phyloP scores from a whole-genome alignment of 2,888 invertebrate species.

The Matsumyia berberina region DNA sequence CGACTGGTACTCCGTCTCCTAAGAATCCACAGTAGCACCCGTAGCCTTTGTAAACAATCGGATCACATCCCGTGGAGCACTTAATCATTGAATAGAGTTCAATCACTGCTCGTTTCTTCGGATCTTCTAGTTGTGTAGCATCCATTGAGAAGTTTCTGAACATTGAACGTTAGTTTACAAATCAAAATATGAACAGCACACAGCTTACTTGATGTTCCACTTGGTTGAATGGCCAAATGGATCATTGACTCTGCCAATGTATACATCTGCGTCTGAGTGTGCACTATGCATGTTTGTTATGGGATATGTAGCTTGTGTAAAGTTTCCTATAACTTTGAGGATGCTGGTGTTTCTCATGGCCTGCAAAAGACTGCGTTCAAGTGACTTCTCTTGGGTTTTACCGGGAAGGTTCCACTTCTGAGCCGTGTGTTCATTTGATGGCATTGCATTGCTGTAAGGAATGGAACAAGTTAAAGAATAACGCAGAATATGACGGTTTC shows the following conservation, averaged over 20 bases:
- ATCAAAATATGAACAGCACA: neutral
- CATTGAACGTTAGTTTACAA: constrained; percentile 2
- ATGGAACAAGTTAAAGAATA: no score
- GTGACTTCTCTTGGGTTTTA: constrained; percentile 27
- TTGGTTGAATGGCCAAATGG: constrained; percentile 84
- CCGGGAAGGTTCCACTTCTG: constrained; percentile 72
- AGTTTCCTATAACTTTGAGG: constrained; percentile 35
- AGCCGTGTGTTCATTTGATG: neutral
- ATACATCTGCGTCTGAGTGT: constrained; percentile 79
- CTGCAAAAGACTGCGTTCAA: constrained; percentile 24
- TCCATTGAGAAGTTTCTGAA: constrained; percentile 63
- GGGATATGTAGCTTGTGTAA: constrained; percentile 75
- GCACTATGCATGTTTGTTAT: constrained; percentile 61
- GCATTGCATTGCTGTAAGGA: neutral
- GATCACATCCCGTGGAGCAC: constrained; percentile 94
- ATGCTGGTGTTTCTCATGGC: constrained; percentile 19
- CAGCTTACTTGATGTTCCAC: constrained; percentile 80
- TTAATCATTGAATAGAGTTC: constrained; percentile 94
- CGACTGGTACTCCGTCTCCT: constrained; percentile 91
- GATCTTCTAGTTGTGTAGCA: constrained; percentile 81
- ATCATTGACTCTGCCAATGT: constrained; percentile 82
- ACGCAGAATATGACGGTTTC: no score
- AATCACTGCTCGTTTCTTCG: constrained; percentile 90
- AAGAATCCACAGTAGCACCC: constrained; percentile 96
- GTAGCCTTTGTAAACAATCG: constrained; percentile 92